Base-by-base conservation (phyloP, 2,113 vertebrate species). In the Ciconia stormi region DNA sequence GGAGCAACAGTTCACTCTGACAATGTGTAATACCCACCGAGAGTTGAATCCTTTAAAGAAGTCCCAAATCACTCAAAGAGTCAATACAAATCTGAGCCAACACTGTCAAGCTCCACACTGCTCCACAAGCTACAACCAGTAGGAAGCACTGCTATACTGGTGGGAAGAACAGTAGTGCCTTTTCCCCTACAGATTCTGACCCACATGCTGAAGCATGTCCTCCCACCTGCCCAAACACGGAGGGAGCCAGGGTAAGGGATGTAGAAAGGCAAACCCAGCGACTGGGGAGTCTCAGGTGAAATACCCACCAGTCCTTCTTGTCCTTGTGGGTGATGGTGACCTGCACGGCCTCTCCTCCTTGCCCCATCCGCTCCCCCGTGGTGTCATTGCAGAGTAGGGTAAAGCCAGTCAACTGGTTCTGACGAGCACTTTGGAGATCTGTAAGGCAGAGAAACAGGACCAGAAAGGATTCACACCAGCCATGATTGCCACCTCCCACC, bases 311-410 rank as follows among this genome's bases (percentile, higher is more conserved):
- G 93, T 97, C 97, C 46, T 97, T 99, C 97, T 97, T 99, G 53
- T 99, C 98, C 67, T 97, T 98, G 94, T 99, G 98, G 50, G 98
- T 95, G 46, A 99, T 96, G 82, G 98, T 98, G 88, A 99, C 98
- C 20, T 80, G 73, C 67, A 99, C 93, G 0, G 97, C 80, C 30
- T 99, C 99, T 71, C 99, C 99, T 58, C 99, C 99, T 50, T 85
- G 93, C 9, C 92, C 89, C 98, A 99, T 83, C 95, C 29, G 98
- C 92, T 99, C 98, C 50, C 99, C 99, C 0, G 76, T 53, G 0
- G 98, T 88, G 82, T 99, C 98, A 72, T 98, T 97, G 92, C 99
- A 99, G 67, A 99, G 92, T 93, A 99, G 93, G 38, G 97, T 98
- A 97, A 99, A 99, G 76, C 95, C 97, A 17, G 97, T 96, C 56